Evolutionary conservation across 2,113 vertebrate species (phyloP).

Genomic region (Clarias batrachus): DNA sequence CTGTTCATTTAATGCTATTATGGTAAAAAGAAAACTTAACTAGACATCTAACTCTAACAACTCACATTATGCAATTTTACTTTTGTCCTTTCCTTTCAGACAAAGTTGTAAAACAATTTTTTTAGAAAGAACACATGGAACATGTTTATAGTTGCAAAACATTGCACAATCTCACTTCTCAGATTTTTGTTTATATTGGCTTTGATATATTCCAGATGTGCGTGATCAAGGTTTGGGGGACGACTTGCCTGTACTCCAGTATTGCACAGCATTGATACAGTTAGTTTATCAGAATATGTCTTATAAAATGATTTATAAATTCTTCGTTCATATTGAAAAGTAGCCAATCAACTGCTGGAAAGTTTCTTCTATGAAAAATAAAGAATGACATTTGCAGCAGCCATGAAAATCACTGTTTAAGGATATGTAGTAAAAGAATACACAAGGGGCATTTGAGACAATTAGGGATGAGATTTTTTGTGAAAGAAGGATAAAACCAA

Average conservation of each 20-base stretch:
- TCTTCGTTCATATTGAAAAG: background rate
- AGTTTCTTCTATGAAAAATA: background rate
- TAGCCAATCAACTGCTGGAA: background rate
- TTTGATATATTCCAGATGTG: background rate
- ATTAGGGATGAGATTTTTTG: too few relatives aligned
- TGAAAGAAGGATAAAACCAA: too few relatives aligned
- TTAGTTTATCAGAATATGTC: background rate
- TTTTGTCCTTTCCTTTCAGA: background rate
- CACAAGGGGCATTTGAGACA: too few relatives aligned
- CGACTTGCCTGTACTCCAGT: background rate
- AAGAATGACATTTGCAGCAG: background rate
- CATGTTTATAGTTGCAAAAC: slow-evolving; percentile 1
- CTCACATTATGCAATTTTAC: too few relatives aligned
- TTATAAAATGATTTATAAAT: background rate
- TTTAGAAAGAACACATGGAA: background rate
- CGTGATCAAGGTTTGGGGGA: background rate
- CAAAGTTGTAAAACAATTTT: background rate
- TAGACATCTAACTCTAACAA: background rate
- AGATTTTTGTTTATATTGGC: slow-evolving; percentile 36
- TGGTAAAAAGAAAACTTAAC: background rate
- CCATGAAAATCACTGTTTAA: background rate
- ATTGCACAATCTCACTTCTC: slow-evolving; percentile 35
- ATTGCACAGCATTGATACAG: slow-evolving; percentile 14
- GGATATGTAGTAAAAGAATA: background rate
- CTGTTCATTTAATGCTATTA: background rate